Conservation (phyloP, 2,797 vertebrate species). For the Sylvilagus floridanus region DNA sequence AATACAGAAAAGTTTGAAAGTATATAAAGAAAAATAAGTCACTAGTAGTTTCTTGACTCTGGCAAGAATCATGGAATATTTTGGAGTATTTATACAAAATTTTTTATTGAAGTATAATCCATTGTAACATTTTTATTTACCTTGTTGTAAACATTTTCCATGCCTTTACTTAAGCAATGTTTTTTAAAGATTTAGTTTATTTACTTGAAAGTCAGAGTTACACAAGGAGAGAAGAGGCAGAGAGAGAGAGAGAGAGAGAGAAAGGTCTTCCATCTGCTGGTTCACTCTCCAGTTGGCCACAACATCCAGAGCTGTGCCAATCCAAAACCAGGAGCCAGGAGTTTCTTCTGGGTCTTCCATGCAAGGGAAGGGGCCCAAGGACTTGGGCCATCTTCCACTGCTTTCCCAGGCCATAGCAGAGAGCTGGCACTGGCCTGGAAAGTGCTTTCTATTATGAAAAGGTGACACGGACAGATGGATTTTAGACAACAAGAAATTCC, state of each 20-base stretch:
- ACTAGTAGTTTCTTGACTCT: background rate
- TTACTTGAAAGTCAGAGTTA: too few relatives aligned
- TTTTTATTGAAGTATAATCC: background rate
- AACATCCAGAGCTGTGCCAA: too few relatives aligned
- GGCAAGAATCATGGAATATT: background rate
- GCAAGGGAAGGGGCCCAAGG: too few relatives aligned
- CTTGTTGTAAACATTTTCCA: background rate
- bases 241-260: too few relatives aligned
- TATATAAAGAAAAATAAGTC: background rate
- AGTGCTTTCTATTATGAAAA: slow-evolving; percentile 33
- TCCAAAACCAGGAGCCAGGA: too few relatives aligned
- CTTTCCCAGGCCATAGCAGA: too few relatives aligned
- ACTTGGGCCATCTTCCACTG: too few relatives aligned
- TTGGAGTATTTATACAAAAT: background rate
- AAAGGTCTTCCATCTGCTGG: too few relatives aligned
- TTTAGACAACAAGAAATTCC: slow-evolving; percentile 30
- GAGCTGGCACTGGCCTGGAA: background rate
- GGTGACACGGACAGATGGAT: background rate
- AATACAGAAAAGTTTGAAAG: background rate
- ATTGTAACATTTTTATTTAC: slow-evolving; percentile 4
- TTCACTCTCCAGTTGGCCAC: too few relatives aligned
- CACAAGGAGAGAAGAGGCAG: too few relatives aligned
- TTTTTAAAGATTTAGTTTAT: too few relatives aligned
- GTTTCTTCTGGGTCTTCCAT: too few relatives aligned
- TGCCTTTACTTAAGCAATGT: background rate